A percentile compares a stretch with the other conserved stretches of the same genome.
Conservation (phyloP, 2,797 vertebrate species). For the Oryzias dopingdopingensis region DNA sequence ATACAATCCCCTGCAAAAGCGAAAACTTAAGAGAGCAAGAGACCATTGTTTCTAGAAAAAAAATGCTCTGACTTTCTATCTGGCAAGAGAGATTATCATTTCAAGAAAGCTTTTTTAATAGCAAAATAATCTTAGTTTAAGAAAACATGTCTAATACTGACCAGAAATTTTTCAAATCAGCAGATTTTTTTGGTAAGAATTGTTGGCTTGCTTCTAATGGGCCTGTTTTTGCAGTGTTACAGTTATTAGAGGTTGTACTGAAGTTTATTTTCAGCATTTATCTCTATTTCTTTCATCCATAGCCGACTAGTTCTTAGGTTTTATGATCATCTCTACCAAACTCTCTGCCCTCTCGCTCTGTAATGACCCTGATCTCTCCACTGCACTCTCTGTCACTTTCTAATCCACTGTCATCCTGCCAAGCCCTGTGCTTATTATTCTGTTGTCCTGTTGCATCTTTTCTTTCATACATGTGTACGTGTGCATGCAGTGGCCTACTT, state of each 20-base stretch:
- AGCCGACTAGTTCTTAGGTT: constrained; percentile 19
- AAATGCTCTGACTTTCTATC: no score
- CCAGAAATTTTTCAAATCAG: no score
- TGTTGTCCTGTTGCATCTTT: constrained; percentile 22
- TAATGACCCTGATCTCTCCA: constrained; percentile 55
- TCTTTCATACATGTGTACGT: constrained; percentile 20
- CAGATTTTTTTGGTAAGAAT: no score
- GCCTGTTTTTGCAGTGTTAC: no score
- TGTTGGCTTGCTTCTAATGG: no score
- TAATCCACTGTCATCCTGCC: constrained; percentile 55
- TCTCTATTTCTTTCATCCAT: constrained; percentile 2
- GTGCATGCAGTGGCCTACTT: constrained; percentile 34
- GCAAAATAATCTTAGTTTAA: no score
- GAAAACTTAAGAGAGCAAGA: no score
- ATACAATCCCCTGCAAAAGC: no score
- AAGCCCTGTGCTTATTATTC: constrained; percentile 38
- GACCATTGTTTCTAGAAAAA: no score
- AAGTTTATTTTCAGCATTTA: background rate
- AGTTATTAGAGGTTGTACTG: background rate
- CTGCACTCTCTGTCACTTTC: constrained; percentile 39
- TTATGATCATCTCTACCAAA: constrained; percentile 9
- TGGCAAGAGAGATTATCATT: no score
- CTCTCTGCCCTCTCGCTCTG: constrained; percentile 31
- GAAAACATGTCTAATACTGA: no score
- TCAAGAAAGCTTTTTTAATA: no score